These are phyloP conservation scores for Stichopus horrens DNA, from an alignment of 53 echinoderm and acorn worm genomes.

Conservation along the genomic window DNA sequence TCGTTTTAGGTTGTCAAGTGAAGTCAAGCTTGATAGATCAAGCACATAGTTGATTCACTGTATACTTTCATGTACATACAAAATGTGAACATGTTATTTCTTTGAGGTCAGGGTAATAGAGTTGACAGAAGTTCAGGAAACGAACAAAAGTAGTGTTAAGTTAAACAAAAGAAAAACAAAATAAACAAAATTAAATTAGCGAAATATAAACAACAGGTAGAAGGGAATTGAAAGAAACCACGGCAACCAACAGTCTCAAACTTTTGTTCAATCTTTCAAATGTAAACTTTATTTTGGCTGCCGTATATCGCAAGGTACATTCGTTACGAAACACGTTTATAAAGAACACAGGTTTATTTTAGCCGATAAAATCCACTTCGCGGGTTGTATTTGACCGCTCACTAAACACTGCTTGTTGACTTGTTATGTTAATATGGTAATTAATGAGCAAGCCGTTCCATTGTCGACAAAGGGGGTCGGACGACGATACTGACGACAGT, in stretches of 20 bases:
- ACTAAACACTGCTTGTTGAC: constrained; percentile 44
- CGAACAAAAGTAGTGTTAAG: not conserved
- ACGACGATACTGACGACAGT: too few species aligned
- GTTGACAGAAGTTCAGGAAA: constrained; percentile 1
- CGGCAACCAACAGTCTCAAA: too few species aligned
- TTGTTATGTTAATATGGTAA: constrained; percentile 29
- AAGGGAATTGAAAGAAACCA: not conserved
- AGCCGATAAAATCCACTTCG: constrained; percentile 31
- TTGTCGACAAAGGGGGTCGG: not conserved
- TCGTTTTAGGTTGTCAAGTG: too few species aligned
- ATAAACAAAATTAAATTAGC: too few species aligned
- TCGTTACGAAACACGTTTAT: constrained; percentile 17
- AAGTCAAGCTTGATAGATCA: too few species aligned
- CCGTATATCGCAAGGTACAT: not conserved
- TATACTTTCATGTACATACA: too few species aligned
- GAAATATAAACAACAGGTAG: not conserved
- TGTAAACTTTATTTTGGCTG: too few species aligned
- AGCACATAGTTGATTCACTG: too few species aligned
- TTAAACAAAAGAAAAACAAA: too few species aligned
- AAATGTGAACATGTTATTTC: too few species aligned
- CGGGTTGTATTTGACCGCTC: constrained; percentile 35
- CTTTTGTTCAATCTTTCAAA: too few species aligned
- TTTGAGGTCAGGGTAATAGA: not conserved
- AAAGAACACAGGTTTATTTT: constrained; percentile 18
- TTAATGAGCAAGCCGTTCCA: constrained; percentile 33